Base-by-base conservation (phyloP, 2,113 vertebrate species). In the Datnioides undecimradiatus region DNA sequence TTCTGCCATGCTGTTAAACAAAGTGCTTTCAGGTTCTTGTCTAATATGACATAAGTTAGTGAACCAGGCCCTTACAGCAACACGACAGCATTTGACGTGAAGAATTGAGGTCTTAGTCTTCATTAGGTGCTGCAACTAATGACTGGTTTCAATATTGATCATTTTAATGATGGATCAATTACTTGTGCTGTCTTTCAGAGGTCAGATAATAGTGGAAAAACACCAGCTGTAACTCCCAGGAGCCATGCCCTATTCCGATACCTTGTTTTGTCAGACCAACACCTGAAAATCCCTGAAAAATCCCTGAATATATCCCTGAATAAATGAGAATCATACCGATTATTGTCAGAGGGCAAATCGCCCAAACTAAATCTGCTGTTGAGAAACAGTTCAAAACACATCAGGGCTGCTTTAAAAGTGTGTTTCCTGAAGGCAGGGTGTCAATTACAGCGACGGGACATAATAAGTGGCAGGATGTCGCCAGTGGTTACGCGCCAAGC, bases 111-210 rank as follows among this genome's bases (percentile, higher is more conserved):
- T 36, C 23, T 52, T 8, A 19, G 10, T 72, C 21, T 34, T 13
- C 12, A 34, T 36, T 25, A 16, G 27, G 27, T 3, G 13, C 13
- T 4, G 29, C 19, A n/a, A 5, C 0, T 3, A 14, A 59, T 13
- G 9, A 11, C 45, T n/a, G 4, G 7, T 52, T 41, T 33, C 10
- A 29, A n/a, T 16, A 63, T 16, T 63, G 40, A 49, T 51, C 33
- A 13, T 25, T 27, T 4, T 60, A 55, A 17, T 73, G 63, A 57
- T 67, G 0, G n/a, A 23, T 65, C 10, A 46, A 17, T 59, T n/a
- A 48, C 48, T 38, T 25, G 1, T 71, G 66, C 25, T 77, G n/a
- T 58, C 31, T 45, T 10, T 49, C 31, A 70, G 69, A 78, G 78
- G 49, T 74, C 43, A 25, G 23, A 9, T 43, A 76, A 66, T 63